Percentiles rank a stretch among this genome's conserved stretches.
phyloP scores from a whole-genome alignment of 1,140 invertebrate species.

The Episyrphus balteatus region DNA sequence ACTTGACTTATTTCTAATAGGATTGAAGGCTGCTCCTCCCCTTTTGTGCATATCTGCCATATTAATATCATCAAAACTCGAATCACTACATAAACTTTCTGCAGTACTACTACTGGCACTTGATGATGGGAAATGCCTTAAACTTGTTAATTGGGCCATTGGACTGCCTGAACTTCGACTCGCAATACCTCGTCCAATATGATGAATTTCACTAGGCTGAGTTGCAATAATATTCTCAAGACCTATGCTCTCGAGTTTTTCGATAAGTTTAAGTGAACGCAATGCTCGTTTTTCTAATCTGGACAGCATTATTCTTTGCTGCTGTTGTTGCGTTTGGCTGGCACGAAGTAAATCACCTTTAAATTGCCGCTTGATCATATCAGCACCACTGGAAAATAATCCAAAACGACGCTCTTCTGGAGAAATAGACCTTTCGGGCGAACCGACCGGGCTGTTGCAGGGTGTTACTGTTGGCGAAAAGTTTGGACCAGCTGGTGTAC shows the following conservation, averaged over 20 bases:
- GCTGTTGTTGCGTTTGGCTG: constrained; percentile 36
- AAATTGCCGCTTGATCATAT: constrained; percentile 56
- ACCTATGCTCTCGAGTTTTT: constrained; percentile 57
- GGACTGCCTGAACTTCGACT: constrained; percentile 45
- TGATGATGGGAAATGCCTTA: constrained; percentile 41
- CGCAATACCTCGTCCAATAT: constrained; percentile 21
- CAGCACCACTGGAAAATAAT: constrained; percentile 58
- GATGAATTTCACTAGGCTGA: constrained; percentile 30
- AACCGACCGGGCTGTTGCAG: constrained; percentile 60
- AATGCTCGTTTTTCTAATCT: constrained; percentile 41
- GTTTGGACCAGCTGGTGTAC: constrained; percentile 56
- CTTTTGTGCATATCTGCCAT: not conserved
- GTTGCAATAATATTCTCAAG: constrained; percentile 53
- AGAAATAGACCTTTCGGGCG: constrained; percentile 46
- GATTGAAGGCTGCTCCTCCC: not conserved
- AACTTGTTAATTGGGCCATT: constrained; percentile 61
- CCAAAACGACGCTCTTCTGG: constrained; percentile 49
- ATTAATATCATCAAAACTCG: not conserved
- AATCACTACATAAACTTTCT: not conserved
- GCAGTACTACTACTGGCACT: not conserved
- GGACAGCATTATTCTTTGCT: constrained; percentile 37
- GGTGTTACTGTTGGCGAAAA: constrained; percentile 71
- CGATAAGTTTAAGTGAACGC: constrained; percentile 46
- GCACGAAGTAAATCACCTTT: constrained; percentile 35
- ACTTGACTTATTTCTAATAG: constrained; percentile 7